Evolutionary conservation across 2,113 vertebrate species (phyloP).

Genomic region (Rhea americana): DNA sequence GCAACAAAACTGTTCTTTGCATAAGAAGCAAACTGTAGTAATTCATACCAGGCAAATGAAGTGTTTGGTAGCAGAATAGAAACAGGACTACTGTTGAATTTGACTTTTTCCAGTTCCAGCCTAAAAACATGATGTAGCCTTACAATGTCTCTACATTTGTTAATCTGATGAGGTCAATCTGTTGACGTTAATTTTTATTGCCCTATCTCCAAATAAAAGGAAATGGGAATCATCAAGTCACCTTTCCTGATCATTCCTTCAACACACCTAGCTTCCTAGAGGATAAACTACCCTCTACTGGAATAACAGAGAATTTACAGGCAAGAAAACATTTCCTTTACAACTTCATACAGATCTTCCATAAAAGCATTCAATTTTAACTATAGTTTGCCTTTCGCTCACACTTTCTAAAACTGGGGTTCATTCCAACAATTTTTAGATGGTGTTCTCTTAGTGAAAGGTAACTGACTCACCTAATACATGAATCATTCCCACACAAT

Average conservation of each 20-base stretch:
- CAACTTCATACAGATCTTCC: background rate
- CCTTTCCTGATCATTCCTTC: conserved; percentile 30
- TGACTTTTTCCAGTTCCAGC: conserved; percentile 6
- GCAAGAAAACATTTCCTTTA: background rate
- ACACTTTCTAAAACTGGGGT: background rate
- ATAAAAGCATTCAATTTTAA: background rate
- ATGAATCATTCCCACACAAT: conserved; percentile 24
- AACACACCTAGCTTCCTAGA: conserved; percentile 61
- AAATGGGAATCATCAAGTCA: conserved; percentile 40
- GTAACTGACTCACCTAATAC: background rate
- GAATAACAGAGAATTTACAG: conserved; percentile 57
- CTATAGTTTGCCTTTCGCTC: background rate
- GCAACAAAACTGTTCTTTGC: background rate
- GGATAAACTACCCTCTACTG: conserved; percentile 71
- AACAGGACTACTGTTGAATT: conserved; percentile 9
- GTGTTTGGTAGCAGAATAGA: background rate
- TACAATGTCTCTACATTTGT: background rate
- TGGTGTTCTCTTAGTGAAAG: background rate
- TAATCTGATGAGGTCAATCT: conserved; percentile 22
- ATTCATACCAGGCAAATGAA: conserved; percentile 4
- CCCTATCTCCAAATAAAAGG: conserved; percentile 19
- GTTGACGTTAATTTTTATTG: conserved; percentile 52
- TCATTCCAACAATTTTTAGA: background rate
- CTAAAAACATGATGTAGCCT: background rate
- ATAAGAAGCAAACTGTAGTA: background rate